Evolutionary conservation across 2,888 invertebrate genomes (phyloP).

Genomic region (Aromia moschata): DNA sequence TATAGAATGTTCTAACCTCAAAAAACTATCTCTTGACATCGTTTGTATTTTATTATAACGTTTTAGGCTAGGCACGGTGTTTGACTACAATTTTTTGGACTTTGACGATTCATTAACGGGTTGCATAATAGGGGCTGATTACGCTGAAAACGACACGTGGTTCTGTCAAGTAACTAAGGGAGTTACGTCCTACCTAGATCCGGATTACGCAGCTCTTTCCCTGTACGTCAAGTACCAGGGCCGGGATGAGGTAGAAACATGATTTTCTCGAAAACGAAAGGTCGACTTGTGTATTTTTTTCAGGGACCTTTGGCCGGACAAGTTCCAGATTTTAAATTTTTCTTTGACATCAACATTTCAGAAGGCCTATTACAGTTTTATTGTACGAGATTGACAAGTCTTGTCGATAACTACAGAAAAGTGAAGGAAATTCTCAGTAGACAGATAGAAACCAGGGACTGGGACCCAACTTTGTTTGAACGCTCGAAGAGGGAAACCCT

Average conservation of each 20-base stretch:
- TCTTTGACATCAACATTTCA: slow-evolving; percentile 75
- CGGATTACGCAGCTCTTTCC: slow-evolving; percentile 77
- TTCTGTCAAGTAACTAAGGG: slow-evolving; percentile 74
- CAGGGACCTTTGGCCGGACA: slow-evolving; percentile 90
- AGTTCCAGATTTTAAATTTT: slow-evolving; percentile 20
- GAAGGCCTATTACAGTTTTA: too few species aligned
- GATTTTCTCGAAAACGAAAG: neutral
- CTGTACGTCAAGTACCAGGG: slow-evolving; percentile 86
- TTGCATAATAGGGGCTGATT: slow-evolving; percentile 81
- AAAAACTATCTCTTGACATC: too few species aligned
- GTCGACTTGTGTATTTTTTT: neutral
- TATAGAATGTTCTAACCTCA: too few species aligned
- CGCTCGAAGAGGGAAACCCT: slow-evolving; percentile 86
- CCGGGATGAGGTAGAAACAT: slow-evolving; percentile 75
- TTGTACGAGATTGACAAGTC: too few species aligned
- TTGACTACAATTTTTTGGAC: slow-evolving; percentile 63
- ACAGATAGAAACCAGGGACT: slow-evolving; percentile 70
- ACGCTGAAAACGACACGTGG: slow-evolving; percentile 78
- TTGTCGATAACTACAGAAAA: slow-evolving; percentile 81
- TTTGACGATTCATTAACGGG: slow-evolving; percentile 63
- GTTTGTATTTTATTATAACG: slow-evolving; percentile 1
- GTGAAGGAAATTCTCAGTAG: slow-evolving; percentile 77
- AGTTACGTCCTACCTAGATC: slow-evolving; percentile 69
- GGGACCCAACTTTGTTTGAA: slow-evolving; percentile 80
- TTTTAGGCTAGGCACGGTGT: slow-evolving; percentile 59